Percentiles rank a stretch among this genome's conserved stretches.
These are phyloP conservation scores for Cabera pusaria DNA, from an alignment of 2,888 invertebrate genomes.

Conservation along the genomic window DNA sequence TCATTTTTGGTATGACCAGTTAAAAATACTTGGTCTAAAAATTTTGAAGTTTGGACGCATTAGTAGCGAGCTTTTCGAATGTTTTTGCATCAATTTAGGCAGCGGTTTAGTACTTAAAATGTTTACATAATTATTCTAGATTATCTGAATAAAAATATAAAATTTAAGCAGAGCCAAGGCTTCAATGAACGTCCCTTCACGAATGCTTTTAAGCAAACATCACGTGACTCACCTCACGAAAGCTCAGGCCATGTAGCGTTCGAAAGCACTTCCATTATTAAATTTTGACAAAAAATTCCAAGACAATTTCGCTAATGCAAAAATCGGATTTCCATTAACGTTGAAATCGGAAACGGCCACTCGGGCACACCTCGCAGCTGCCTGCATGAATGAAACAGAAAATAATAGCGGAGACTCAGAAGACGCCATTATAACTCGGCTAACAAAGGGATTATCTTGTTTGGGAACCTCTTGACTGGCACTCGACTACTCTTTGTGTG, in stretches of 20 bases:
- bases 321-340: conserved; percentile 69
- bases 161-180: too few relatives aligned
- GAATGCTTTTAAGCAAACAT: conserved; percentile 10
- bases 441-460: conserved; percentile 81
- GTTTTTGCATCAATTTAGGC: too few relatives aligned
- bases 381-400: conserved; percentile 68
- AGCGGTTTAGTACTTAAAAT: too few relatives aligned
- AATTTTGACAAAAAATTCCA: conserved; percentile 34
- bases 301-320: conserved; percentile 48
- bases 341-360: conserved; percentile 73
- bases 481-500: conserved; percentile 66
- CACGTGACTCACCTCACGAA: conserved; percentile 18
- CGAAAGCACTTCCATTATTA: conserved; percentile 31
- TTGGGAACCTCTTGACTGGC: conserved; percentile 80
- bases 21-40: conserved; percentile 4
- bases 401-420: conserved; percentile 66
- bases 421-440: conserved; percentile 72
- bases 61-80: conserved; percentile 1
- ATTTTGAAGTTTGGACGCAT: conserved; percentile 5
- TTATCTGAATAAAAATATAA: too few relatives aligned
- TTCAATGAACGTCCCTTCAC: neutral
- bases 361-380: conserved; percentile 67
- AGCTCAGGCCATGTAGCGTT: conserved; percentile 12
- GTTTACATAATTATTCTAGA: too few relatives aligned
- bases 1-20: conserved; percentile 1